Evolutionary conservation across 2,797 vertebrate species (phyloP).

Genomic region (Protosalanx chinensis): DNA sequence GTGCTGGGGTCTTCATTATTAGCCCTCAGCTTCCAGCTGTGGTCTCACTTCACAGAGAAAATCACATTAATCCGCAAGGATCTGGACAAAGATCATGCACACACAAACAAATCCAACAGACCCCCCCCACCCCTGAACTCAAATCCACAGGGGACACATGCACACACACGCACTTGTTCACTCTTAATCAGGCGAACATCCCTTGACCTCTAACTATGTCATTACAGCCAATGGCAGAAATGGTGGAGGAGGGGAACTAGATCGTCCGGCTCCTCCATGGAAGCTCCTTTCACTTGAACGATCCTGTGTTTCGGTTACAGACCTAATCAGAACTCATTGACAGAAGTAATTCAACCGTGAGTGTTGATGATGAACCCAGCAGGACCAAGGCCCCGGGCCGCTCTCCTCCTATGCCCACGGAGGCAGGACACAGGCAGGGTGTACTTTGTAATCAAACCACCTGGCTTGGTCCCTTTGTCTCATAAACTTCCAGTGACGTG

Average conservation of each 20-base stretch:
- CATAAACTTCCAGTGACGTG: too few relatives aligned
- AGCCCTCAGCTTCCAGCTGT: too few relatives aligned
- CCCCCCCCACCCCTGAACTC: background rate
- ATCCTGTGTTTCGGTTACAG: background rate
- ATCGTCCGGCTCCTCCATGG: background rate
- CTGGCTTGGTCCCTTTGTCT: too few relatives aligned
- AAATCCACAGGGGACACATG: background rate
- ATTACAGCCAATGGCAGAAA: slow-evolving; percentile 6
- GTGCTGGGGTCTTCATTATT: too few relatives aligned
- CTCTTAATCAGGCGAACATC: background rate
- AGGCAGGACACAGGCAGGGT: too few relatives aligned
- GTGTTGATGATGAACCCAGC: background rate
- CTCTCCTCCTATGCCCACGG: too few relatives aligned
- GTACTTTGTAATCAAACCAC: too few relatives aligned
- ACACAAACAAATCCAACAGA: background rate
- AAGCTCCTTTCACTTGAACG: background rate
- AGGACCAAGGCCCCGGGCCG: background rate
- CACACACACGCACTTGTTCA: background rate
- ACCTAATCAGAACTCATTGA: background rate
- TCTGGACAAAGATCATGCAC: background rate
- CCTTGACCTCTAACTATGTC: background rate
- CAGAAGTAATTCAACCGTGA: background rate
- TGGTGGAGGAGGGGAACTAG: background rate
- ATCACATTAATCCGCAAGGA: too few relatives aligned
- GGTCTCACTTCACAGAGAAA: too few relatives aligned